Evolutionary conservation across 1,140 invertebrate species (phyloP).

Genomic region (Wiebesia pumilae): DNA sequence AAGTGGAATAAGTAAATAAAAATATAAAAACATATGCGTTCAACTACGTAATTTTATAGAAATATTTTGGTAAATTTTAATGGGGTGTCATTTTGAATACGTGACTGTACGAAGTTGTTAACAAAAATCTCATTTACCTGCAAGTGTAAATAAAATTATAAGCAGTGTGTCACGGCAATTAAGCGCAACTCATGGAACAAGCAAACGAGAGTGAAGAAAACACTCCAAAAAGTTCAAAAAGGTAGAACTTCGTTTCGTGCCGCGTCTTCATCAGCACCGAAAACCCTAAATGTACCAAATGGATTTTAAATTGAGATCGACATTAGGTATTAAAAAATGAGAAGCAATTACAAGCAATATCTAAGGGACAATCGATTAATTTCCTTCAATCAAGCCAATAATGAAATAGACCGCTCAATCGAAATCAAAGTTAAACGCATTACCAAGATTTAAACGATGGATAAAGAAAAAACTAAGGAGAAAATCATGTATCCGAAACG

Average conservation of each 20-base stretch:
- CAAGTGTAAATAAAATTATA: too few species aligned
- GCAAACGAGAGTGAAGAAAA: too few species aligned
- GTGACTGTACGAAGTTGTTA: not conserved
- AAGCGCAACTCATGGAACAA: too few species aligned
- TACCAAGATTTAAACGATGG: not conserved
- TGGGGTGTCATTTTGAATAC: not conserved
- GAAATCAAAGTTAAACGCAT: not conserved
- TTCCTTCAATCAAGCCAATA: not conserved
- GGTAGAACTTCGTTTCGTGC: too few species aligned
- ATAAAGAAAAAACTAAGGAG: not conserved
- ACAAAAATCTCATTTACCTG: too few species aligned
- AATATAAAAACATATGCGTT: too few species aligned
- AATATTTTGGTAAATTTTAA: not conserved
- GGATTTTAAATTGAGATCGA: conserved; percentile 27
- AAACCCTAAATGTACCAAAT: not conserved
- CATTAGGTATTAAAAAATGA: not conserved
- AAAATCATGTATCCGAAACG: not conserved
- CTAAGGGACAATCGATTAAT: not conserved
- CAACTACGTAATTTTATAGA: not conserved
- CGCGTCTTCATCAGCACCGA: too few species aligned
- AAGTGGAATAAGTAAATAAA: too few species aligned
- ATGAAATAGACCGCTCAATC: not conserved
- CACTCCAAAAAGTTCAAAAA: too few species aligned
- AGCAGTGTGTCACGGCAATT: too few species aligned
- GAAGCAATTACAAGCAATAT: conserved; percentile 1